A percentile compares a stretch with the other conserved stretches of the same genome.
phyloP scores from a whole-genome alignment of 1,140 invertebrate species.

The Araneus ventricosus region DNA sequence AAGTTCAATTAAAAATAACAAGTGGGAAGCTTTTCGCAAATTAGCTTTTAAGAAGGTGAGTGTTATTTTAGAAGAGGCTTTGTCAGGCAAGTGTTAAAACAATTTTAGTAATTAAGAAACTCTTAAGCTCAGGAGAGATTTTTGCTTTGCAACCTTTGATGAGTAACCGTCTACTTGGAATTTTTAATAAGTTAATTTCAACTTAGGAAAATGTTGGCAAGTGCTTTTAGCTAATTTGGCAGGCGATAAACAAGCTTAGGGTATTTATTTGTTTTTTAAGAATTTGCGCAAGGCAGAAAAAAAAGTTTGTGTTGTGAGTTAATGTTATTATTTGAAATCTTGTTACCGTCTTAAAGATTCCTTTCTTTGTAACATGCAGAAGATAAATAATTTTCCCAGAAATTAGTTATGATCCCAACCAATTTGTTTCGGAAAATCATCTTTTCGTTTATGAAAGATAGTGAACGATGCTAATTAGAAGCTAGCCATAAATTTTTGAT shows the following conservation, averaged over 20 bases:
- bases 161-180: conserved; percentile 1
- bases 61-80: conserved; percentile 38
- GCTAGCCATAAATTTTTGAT: too few relatives aligned
- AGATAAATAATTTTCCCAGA: neutral
- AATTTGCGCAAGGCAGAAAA: neutral
- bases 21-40: conserved; percentile 23
- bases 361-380: neutral
- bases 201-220: neutral
- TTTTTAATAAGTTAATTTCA: conserved; percentile 46
- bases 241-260: conserved; percentile 12
- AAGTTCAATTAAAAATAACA: conserved; percentile 28
- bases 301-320: neutral
- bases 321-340: conserved; percentile 18
- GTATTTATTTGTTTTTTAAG: neutral
- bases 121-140: conserved; percentile 27
- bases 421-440: neutral
- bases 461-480: too few relatives aligned
- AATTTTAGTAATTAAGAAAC: conserved; percentile 52
- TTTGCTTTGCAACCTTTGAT: conserved; percentile 27
- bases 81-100: conserved; percentile 41
- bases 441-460: too few relatives aligned
- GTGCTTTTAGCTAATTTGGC: conserved; percentile 39
- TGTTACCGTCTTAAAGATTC: neutral
- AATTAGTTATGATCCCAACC: neutral
- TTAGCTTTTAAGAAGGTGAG: conserved; percentile 51